Conservation (phyloP, 2,113 vertebrate species). For the Psephotus haematonotus region DNA sequence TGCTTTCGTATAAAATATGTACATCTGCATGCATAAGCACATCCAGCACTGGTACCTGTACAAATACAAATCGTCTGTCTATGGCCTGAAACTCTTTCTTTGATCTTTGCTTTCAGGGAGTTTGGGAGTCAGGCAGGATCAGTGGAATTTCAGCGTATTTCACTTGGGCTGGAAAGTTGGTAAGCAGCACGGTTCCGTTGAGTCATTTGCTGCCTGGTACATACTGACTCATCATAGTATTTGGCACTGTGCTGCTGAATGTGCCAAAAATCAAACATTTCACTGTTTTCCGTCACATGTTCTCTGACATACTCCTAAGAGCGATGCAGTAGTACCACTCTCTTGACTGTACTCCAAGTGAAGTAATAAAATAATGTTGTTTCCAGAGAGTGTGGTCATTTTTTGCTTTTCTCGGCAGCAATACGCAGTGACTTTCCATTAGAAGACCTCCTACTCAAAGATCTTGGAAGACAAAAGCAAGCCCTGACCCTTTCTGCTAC, state of each 20-base stretch:
- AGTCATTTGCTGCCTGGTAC: background rate
- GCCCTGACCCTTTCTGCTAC: background rate
- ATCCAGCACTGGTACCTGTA: background rate
- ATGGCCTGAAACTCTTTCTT: background rate
- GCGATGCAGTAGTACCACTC: background rate
- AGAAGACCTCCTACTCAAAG: background rate
- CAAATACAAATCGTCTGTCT: background rate
- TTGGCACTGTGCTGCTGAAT: background rate
- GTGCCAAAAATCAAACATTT: background rate
- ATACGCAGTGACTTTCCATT: background rate
- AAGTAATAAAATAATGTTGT: conserved; percentile 39
- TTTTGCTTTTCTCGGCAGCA: background rate
- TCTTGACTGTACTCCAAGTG: background rate
- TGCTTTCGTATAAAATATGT: background rate
- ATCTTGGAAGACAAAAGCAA: background rate
- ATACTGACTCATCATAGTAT: background rate
- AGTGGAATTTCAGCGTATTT: background rate
- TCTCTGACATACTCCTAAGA: conserved; percentile 8
- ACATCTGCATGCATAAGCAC: background rate
- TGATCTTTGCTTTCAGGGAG: background rate
- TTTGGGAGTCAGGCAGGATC: background rate
- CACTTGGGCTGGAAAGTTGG: background rate
- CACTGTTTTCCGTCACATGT: background rate
- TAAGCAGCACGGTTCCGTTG: background rate
- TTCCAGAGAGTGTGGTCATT: background rate